Conservation (phyloP, 2,797 vertebrate species). For the Acipenser ruthenus region DNA sequence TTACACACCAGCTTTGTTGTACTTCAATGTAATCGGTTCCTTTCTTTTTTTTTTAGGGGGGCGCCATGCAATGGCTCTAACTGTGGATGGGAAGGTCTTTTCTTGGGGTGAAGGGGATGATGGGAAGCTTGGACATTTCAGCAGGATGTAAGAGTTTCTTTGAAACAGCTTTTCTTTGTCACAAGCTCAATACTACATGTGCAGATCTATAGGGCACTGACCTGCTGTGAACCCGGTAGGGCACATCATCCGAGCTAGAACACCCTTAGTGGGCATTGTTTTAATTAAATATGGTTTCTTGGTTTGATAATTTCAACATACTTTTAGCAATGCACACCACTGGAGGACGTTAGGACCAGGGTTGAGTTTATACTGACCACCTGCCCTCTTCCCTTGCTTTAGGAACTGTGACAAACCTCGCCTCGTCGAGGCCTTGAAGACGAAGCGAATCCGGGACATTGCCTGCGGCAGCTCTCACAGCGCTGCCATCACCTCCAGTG, state of each 20-base stretch:
- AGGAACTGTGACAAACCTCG: conserved; percentile 98
- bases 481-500: conserved; percentile 92
- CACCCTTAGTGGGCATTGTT: no score
- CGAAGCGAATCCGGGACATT: conserved; percentile 92
- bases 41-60: conserved; percentile 58
- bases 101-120: conserved; percentile 98
- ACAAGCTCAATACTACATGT: no score
- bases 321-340: no score
- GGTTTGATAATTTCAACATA: no score
- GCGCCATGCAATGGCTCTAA: conserved; percentile 91
- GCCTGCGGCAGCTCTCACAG: conserved; percentile 97
- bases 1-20: no score
- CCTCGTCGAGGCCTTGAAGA: conserved; percentile 91
- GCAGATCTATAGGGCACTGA: no score
- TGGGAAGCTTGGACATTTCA: conserved; percentile 96
- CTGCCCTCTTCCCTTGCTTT: conserved; percentile 9
- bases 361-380: no score
- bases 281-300: no score
- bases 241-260: no score
- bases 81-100: conserved; percentile 94
- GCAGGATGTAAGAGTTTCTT: conserved; percentile 77
- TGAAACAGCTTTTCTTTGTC: not conserved
- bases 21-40: not conserved
- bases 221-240: no score
- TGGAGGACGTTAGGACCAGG: no score